Conservation (phyloP, 2,113 vertebrate species). For the Alexandromys fortis region DNA sequence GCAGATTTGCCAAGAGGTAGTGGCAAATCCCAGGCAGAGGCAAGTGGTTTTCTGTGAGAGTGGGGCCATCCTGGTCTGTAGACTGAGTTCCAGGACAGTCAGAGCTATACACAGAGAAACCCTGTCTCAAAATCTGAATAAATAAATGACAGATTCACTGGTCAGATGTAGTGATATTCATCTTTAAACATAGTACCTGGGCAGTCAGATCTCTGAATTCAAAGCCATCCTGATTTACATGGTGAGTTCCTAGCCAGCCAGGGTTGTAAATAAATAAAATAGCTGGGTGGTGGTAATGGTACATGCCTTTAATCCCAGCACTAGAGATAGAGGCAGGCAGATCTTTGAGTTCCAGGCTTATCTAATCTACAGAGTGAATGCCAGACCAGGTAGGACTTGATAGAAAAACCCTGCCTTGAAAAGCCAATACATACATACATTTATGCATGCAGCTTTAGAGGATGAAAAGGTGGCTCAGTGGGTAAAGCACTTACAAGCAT, state of each 20-base stretch:
- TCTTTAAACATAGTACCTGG: background rate
- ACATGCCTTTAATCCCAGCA: background rate
- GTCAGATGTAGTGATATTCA: background rate
- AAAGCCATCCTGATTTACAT: background rate
- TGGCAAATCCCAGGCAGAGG: background rate
- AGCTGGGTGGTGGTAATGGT: background rate
- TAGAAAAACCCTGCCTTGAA: background rate
- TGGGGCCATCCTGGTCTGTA: no score
- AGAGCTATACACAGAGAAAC: no score
- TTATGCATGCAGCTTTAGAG: background rate
- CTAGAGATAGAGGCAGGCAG: background rate
- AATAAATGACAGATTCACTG: background rate
- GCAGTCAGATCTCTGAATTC: background rate
- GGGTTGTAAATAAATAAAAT: no score
- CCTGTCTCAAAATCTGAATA: background rate
- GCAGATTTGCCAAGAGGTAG: background rate
- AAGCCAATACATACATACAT: background rate
- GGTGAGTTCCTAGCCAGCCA: no score
- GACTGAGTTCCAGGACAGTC: background rate
- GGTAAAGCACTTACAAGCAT: background rate
- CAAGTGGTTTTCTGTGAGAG: background rate
- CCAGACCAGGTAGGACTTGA: background rate
- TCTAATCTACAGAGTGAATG: background rate
- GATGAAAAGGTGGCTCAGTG: background rate
- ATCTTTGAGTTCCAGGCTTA: background rate